Evolutionary conservation across 2,113 vertebrate species (phyloP).

Genomic region (Eudyptes chrysolophus): DNA sequence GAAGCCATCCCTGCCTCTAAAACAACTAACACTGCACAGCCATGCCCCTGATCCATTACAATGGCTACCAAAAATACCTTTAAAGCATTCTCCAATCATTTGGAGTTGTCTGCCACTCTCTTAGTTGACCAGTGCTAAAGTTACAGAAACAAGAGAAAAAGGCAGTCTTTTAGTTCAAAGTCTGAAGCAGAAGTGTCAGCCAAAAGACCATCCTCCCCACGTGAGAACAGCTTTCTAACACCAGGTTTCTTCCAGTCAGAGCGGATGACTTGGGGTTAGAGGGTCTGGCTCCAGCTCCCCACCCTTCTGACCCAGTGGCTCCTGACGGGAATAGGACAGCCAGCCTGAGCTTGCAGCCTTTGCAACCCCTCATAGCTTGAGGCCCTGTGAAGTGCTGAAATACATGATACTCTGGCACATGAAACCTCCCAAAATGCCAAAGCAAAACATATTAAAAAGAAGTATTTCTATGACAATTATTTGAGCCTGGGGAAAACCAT

Average conservation of each 20-base stretch:
- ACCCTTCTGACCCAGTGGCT: fast-evolving
- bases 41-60: not conserved
- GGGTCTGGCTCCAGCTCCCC: not conserved
- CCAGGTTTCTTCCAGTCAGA: not conserved
- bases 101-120: not conserved
- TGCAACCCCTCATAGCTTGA: not conserved
- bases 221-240: not conserved
- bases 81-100: not conserved
- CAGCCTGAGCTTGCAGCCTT: not conserved
- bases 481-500: not conserved
- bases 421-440: not conserved
- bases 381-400: not conserved
- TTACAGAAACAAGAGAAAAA: not conserved
- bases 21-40: not conserved
- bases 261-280: too few relatives aligned
- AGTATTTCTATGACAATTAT: not conserved
- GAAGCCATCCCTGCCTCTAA: not conserved
- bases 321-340: not conserved
- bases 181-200: not conserved
- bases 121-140: not conserved
- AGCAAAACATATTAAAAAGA: not conserved
- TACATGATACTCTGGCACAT: too few relatives aligned
- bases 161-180: not conserved
- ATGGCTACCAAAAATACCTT: not conserved
- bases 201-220: not conserved